Evolutionary conservation across 1,140 invertebrate genomes (phyloP).

Genomic region (Ctenoplectra terminalis): DNA sequence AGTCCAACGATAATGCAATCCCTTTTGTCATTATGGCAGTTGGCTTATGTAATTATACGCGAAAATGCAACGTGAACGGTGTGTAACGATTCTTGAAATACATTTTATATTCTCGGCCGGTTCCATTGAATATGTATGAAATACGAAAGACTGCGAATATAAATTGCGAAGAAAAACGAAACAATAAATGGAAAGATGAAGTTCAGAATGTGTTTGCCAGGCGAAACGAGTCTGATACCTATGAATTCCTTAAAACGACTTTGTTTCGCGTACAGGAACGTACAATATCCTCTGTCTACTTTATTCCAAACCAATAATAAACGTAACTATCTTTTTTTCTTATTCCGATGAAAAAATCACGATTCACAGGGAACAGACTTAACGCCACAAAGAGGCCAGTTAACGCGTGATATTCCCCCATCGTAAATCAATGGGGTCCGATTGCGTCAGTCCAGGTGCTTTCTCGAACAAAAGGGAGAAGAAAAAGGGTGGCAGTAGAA

Average conservation of each 20-base stretch:
- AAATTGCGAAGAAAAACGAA: slow-evolving; percentile 7
- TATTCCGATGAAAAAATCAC: background rate
- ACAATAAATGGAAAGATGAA: background rate
- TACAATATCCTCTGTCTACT: background rate
- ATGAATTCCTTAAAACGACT: background rate
- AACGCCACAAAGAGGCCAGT: slow-evolving; percentile 25
- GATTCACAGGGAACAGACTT: slow-evolving; percentile 41
- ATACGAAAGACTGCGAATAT: slow-evolving; percentile 21
- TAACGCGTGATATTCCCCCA: slow-evolving; percentile 40
- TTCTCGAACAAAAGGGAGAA: slow-evolving; percentile 19
- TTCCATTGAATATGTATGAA: slow-evolving; percentile 51
- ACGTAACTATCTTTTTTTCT: no score
- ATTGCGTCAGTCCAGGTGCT: slow-evolving; percentile 62
- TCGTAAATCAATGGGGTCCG: slow-evolving; percentile 61
- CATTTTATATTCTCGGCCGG: slow-evolving; percentile 21
- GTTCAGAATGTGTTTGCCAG: background rate
- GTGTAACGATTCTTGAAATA: slow-evolving; percentile 46
- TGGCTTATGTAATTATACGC: slow-evolving; percentile 47
- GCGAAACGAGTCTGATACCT: background rate
- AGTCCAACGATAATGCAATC: slow-evolving; percentile 54
- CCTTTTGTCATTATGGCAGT: slow-evolving; percentile 51
- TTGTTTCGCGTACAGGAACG: background rate
- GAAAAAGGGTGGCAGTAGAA: background rate
- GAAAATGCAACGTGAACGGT: slow-evolving; percentile 47
- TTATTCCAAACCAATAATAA: no score